Conservation (phyloP, 2,797 vertebrate genomes). For the Gallinago stenura region DNA sequence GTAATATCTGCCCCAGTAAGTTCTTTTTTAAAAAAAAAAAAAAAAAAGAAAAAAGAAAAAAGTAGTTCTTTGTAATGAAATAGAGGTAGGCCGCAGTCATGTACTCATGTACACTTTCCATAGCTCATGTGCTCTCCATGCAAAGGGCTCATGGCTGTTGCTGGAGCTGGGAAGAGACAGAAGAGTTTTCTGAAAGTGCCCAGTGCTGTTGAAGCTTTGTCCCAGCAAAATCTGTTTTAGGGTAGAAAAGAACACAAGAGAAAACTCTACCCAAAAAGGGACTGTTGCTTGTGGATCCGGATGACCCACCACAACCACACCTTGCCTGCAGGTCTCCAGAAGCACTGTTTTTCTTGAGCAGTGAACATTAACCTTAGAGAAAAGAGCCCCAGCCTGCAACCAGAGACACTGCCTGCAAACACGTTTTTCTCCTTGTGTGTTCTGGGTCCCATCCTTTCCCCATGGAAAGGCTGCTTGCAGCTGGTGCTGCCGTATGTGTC, state of each 20-base stretch:
- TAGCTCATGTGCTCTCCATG: fast-evolving
- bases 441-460: background rate
- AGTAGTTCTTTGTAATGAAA: background rate
- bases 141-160: background rate
- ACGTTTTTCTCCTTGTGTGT: slow-evolving; percentile 25
- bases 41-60: background rate
- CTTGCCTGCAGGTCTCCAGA: background rate
- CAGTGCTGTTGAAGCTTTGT: background rate
- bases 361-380: background rate
- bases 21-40: background rate
- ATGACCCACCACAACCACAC: background rate
- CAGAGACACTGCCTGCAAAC: background rate
- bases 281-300: background rate
- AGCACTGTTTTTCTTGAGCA: background rate
- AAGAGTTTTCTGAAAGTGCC: background rate
- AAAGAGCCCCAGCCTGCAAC: background rate
- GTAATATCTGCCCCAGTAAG: background rate
- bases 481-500: background rate
- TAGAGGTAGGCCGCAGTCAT: background rate
- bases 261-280: slow-evolving; percentile 25
- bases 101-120: background rate
- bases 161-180: background rate
- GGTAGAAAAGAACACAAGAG: background rate
- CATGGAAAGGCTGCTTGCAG: background rate
- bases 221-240: background rate